These are phyloP conservation scores for Ariolimax columbianus DNA, from an alignment of 2,888 invertebrate species.

Conservation along the genomic window DNA sequence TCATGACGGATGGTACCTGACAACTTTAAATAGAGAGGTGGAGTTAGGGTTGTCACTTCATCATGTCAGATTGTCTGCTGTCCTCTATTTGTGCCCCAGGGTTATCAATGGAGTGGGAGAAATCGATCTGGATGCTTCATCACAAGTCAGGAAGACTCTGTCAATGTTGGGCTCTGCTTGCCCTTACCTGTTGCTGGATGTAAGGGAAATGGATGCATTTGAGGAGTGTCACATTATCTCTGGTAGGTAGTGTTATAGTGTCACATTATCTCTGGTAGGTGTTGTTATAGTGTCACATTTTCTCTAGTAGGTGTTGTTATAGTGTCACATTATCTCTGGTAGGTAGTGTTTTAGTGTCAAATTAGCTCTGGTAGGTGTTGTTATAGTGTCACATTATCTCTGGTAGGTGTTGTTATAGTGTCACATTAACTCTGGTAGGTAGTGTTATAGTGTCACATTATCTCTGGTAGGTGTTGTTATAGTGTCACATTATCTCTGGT, in stretches of 20 bases:
- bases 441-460: no score
- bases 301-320: conserved; percentile 59
- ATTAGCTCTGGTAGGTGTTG: conserved; percentile 71
- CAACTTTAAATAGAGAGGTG: no score
- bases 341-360: conserved; percentile 63
- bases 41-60: no score
- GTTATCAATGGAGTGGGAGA: conserved; percentile 78
- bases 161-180: conserved; percentile 54
- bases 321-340: background rate
- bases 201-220: conserved; percentile 78
- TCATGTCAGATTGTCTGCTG: background rate
- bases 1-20: no score
- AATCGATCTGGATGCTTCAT: conserved; percentile 67
- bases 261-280: background rate
- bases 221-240: conserved; percentile 78
- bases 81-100: conserved; percentile 60
- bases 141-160: conserved; percentile 38
- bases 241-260: background rate
- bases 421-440: no score
- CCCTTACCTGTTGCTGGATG: conserved; percentile 80
- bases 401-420: background rate
- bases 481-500: no score
- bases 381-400: background rate
- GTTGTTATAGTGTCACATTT: conserved; percentile 75
- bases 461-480: no score